Evolutionary conservation across 2,797 vertebrate species (phyloP), one percentile per base, ranked within the genome.

Genomic region (Halcyon smyrnensis): DNA sequence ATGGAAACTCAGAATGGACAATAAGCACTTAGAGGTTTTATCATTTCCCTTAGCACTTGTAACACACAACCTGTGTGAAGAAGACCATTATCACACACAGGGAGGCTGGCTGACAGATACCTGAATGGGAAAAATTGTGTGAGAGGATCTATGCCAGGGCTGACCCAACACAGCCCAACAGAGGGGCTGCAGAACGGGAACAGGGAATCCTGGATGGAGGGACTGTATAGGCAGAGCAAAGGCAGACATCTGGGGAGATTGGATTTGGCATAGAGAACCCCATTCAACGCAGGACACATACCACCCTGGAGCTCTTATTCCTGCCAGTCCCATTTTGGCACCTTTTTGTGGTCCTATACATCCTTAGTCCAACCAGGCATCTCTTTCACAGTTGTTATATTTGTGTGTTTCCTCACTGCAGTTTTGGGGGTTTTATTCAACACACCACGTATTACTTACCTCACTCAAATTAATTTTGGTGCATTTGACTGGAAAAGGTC

Each of bases 1-100:
- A 75, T 69, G 82, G 96, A 85, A 96, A 97, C 93, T 89, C 63
- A n/a, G 50, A 92, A 91, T 46, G 96, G 95, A 96, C 96, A 96
- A 87, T 94, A 88, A 93, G 91, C 77, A 71, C 73, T 93, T 71
- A 32, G 37, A 82, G 65, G 50, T 87, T 93, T 96, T 75, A 50
- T 81, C 48, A 62, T 75, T 93, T 95, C 56, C 46, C 73, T 87
- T 83, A 91, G 91, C 68, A 75, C 83, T 90, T 85, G 81, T 71
- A 93, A 53, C 56, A 34, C 16, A 48, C 75, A 87, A 75, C 90
- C 73, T 77, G 30, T 41, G 73, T 91, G 87, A 78, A 89, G 68
- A 92, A 81, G 46, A 87, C 30, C 37, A 60, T 90, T 93, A 57
- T 39, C 69, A n/a, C 8, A 7, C 36, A 68, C 41, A 53, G 19